These are phyloP conservation scores for Bombus waltoni DNA, from an alignment of 1,140 invertebrate genomes.

Conservation along the genomic window DNA sequence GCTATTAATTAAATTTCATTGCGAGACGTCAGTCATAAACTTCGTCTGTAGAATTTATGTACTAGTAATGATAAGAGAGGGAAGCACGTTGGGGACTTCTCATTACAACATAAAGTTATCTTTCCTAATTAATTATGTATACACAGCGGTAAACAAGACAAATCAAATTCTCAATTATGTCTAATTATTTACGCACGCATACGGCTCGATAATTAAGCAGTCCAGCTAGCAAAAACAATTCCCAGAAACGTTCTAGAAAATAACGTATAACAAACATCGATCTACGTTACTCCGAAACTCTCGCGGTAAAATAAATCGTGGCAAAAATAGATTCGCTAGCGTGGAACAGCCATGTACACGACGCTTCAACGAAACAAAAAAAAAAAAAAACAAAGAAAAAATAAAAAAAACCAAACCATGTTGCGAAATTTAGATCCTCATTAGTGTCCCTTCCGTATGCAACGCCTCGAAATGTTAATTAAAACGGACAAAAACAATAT, in stretches of 20 bases:
- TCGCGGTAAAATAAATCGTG: background rate
- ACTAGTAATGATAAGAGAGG: conserved; percentile 7
- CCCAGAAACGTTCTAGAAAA: background rate
- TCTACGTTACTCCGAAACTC: background rate
- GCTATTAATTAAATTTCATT: conserved; percentile 55
- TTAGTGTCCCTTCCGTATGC: background rate
- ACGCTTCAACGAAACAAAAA: background rate
- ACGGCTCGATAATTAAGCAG: background rate
- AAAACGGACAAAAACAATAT: conserved; percentile 38
- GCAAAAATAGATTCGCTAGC: background rate
- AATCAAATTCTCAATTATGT: background rate
- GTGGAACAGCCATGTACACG: background rate
- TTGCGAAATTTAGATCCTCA: conserved; percentile 8
- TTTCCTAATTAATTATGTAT: background rate
- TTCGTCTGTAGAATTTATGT: conserved; percentile 7
- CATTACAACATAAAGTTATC: background rate
- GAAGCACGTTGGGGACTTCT: background rate
- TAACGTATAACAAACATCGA: background rate
- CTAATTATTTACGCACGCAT: background rate
- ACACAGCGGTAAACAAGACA: background rate
- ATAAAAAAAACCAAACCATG: background rate
- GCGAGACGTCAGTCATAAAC: conserved; percentile 38
- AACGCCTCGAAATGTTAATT: conserved; percentile 36
- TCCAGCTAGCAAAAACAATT: background rate
- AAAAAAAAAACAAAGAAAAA: background rate